phyloP scores from a whole-genome alignment of 2,797 vertebrate species.

The Poecilia velifera region DNA sequence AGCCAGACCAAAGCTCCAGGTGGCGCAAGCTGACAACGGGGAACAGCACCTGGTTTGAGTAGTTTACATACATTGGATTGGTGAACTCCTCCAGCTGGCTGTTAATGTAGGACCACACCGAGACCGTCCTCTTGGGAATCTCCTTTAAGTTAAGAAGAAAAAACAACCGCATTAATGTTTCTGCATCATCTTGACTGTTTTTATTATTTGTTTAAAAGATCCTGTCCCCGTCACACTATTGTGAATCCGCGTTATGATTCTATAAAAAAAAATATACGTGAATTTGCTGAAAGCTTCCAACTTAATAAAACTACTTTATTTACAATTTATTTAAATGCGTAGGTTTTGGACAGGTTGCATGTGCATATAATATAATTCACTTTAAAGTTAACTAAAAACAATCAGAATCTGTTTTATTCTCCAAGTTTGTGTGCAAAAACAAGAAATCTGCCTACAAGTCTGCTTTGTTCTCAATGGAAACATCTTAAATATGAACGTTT shows the following conservation, averaged over 20 bases:
- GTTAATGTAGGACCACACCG: slow-evolving; percentile 97
- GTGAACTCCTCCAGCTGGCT: slow-evolving; percentile 95
- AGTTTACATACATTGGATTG: slow-evolving; percentile 94
- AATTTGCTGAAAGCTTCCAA: not conserved
- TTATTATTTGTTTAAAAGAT: not conserved
- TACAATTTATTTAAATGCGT: not conserved
- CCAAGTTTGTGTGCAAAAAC: not conserved
- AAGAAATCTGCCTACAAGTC: not conserved
- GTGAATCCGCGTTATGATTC: not conserved
- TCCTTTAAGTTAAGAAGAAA: slow-evolving; percentile 74
- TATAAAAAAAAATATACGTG: not conserved
- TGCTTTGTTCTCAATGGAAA: too few relatives aligned
- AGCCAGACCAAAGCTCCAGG: slow-evolving; percentile 96
- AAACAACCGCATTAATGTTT: not conserved
- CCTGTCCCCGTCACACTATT: not conserved
- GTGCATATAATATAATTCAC: not conserved
- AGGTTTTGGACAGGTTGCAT: not conserved
- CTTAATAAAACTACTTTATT: not conserved
- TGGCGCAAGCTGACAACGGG: slow-evolving; percentile 96
- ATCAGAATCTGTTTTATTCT: too few relatives aligned
- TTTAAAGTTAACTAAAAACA: too few relatives aligned
- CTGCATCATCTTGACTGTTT: not conserved
- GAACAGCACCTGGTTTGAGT: slow-evolving; percentile 93
- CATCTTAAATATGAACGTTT: too few relatives aligned
- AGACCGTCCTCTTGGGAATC: slow-evolving; percentile 90